Evolutionary conservation across 2,113 vertebrate genomes (phyloP), one percentile per base, ranked within the genome.

Genomic region (Agelaius phoeniceus): DNA sequence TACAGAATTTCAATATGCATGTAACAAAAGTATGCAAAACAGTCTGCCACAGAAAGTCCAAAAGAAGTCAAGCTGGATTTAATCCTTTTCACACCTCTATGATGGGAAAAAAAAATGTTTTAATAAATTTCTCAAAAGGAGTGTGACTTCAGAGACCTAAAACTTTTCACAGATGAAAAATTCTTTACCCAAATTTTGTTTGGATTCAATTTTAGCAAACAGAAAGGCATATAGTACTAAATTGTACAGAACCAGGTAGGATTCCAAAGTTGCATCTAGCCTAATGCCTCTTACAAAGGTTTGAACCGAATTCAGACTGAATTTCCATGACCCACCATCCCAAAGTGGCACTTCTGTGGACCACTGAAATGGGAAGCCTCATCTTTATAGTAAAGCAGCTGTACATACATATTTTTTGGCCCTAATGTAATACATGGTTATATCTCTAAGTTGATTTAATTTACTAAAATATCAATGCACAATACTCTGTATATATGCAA

Each of bases 121-220:
- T 48, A 76, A 65, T 83, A 76, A 74, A 74, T 84, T 91, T 94
- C 55, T 95, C n/a, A 85, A 81, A 96, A 84, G 35, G 12, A 59
- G 5, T 72, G 24, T 68, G n/a, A 81, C 31, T 92, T 91, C 48
- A 77, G 65, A 72, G 55, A 44, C 46, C 65, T 57, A 54, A 71
- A 68, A 87, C n/a, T 81, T 95, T 74, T 59, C 35, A 65, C 15
- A 81, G 72, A 68, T 86, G 41, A 91, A 81, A 39, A 86, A 84
- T 46, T 24, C 7, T 75, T 93, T 89, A 81, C 39, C 11, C 30
- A 84, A n/a, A 74, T 62, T 89, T 89, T 90, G 33, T 84, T 84
- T 93, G 62, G 62, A 79, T 94, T 87, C 83, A 88, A 88, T 84
- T 93, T 89, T 91, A 91, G 79, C 62, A 73, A 95, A 76, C 26